Evolutionary conservation across 35 echinoderm and acorn worm species (phyloP).

Genomic region (Apostichopus parvimensis): DNA sequence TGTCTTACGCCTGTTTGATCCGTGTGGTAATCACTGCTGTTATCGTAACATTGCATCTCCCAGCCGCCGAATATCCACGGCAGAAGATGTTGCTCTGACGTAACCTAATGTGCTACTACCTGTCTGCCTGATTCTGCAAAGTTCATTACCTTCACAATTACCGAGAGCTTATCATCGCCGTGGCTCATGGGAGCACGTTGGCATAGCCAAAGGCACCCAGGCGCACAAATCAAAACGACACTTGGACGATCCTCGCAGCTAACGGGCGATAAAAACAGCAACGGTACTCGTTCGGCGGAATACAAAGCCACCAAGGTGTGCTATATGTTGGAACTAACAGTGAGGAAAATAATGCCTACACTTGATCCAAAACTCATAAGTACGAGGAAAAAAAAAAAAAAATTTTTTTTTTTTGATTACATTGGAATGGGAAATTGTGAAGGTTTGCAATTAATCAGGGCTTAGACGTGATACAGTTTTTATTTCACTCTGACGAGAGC

Average conservation of each 20-base stretch:
- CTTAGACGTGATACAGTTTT: conserved; percentile 45
- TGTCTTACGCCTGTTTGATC: not conserved
- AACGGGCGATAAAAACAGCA: conserved; percentile 49
- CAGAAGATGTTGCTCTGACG: not conserved
- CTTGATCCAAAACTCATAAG: conserved; percentile 29
- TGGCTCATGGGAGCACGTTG: conserved; percentile 47
- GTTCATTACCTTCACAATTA: conserved; percentile 53
- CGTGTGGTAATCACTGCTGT: not conserved
- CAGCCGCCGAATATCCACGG: not conserved
- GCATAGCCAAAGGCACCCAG: conserved; percentile 45
- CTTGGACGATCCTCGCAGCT: conserved; percentile 44
- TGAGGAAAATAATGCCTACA: conserved; percentile 17
- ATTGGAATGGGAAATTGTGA: conserved; percentile 43
- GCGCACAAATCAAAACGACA: conserved; percentile 50
- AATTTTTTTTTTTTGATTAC: conserved; percentile 1
- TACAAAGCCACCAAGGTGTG: conserved; percentile 39
- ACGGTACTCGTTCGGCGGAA: conserved; percentile 39
- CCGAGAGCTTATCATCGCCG: conserved; percentile 30
- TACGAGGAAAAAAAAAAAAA: not conserved
- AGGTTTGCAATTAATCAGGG: conserved; percentile 37
- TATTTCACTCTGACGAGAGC: not conserved
- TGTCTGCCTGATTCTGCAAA: conserved; percentile 32
- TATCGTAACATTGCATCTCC: not conserved
- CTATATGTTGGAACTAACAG: not conserved
- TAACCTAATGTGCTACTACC: conserved; percentile 13